phyloP scores from a whole-genome alignment of 2,113 vertebrate species.

The Galeopterus variegatus region DNA sequence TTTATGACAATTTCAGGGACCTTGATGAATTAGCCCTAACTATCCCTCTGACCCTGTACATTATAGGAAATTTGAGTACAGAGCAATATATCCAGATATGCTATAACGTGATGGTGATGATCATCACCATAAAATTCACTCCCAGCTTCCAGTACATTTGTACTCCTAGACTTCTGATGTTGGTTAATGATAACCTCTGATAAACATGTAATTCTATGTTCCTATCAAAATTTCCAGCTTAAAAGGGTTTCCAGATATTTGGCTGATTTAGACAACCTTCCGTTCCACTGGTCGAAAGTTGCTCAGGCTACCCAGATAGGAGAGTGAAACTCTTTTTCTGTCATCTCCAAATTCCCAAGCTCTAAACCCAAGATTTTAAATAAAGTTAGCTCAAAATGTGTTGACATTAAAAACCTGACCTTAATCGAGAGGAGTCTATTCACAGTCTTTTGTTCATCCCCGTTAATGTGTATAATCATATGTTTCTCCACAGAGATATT shows the following conservation, averaged over 20 bases:
- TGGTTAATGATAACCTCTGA: not conserved
- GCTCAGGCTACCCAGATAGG: not conserved
- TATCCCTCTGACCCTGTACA: not conserved
- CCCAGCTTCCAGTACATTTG: not conserved
- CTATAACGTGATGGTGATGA: not conserved
- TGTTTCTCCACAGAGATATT: slow-evolving; percentile 13
- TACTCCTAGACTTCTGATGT: not conserved
- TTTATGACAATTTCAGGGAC: not conserved
- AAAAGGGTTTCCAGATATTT: not conserved
- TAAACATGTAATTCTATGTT: not conserved
- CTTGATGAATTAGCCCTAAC: not conserved
- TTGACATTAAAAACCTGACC: not conserved
- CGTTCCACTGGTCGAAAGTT: not conserved
- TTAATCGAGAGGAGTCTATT: not conserved
- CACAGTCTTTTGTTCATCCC: not conserved
- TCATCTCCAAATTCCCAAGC: not conserved
- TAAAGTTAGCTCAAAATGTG: not conserved
- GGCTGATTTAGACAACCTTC: not conserved
- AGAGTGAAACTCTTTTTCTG: not conserved
- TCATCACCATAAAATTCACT: not conserved
- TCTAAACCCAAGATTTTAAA: slow-evolving; percentile 5
- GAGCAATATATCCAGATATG: not conserved
- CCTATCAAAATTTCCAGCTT: not conserved
- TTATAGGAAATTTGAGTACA: not conserved
- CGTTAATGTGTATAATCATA: not conserved